Conservation (phyloP, 2,113 vertebrate species). For the Caranx ignobilis region DNA sequence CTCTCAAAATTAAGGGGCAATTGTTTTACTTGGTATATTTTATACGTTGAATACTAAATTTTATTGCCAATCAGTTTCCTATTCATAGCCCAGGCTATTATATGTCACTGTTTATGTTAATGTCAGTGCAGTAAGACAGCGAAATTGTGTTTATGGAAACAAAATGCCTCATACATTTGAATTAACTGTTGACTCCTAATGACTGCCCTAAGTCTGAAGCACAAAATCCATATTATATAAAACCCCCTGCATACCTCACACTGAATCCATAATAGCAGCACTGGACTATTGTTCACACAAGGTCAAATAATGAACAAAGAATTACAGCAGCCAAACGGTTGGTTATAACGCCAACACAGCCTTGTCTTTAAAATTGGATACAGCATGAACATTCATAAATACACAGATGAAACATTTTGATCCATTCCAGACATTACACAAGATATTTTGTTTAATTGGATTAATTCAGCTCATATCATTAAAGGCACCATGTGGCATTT, state of each 20-base stretch:
- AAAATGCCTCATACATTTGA: neutral
- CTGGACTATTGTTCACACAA: neutral
- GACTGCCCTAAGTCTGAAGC: neutral
- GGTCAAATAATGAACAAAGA: neutral
- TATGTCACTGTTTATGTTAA: neutral
- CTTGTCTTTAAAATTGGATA: neutral
- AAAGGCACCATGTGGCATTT: neutral
- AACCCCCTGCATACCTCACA: neutral
- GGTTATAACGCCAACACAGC: neutral
- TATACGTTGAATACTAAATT: neutral
- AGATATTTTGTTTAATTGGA: neutral
- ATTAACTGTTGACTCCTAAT: slow-evolving; percentile 19
- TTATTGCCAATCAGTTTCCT: neutral
- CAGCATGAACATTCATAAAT: neutral
- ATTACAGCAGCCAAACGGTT: neutral
- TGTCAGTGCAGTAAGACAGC: slow-evolving; percentile 1
- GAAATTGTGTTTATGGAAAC: neutral
- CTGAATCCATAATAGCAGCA: neutral
- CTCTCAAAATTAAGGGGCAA: neutral
- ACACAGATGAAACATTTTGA: neutral
- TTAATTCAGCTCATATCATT: neutral
- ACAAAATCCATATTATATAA: slow-evolving; percentile 41
- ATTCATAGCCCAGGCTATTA: neutral
- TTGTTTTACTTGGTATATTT: neutral
- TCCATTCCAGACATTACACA: neutral